Conservation (phyloP, 2,888 invertebrate species). For the Imbricaverruca yamaguchii region DNA sequence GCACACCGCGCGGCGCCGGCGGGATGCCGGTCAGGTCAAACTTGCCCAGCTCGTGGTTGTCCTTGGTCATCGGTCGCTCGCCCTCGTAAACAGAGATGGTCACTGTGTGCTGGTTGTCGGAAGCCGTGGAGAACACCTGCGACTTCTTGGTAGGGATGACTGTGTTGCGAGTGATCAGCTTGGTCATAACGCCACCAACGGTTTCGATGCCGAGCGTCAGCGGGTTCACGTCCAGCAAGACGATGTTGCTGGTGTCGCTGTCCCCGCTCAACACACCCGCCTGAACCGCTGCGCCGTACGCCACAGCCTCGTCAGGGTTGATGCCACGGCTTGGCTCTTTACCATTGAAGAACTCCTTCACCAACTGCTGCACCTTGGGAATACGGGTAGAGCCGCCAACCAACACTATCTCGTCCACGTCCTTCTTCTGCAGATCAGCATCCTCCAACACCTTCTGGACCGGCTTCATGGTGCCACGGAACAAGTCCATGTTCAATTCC, state of each 20-base stretch:
- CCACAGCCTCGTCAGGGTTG: slow-evolving; percentile 98
- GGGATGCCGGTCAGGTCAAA: slow-evolving; percentile 97
- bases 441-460: slow-evolving; percentile 95
- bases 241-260: slow-evolving; percentile 84
- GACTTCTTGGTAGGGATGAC: slow-evolving; percentile 99
- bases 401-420: slow-evolving; percentile 96
- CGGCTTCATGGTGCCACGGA: slow-evolving; percentile 83
- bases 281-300: slow-evolving; percentile 97
- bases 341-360: slow-evolving; percentile 91
- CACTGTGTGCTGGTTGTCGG: slow-evolving; percentile 98
- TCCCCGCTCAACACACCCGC: slow-evolving; percentile 96
- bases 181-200: slow-evolving; percentile 99
- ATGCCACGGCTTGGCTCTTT: slow-evolving; percentile 97
- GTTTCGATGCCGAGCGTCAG: slow-evolving; percentile 99
- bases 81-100: slow-evolving; percentile 99
- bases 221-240: slow-evolving; percentile 95
- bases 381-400: slow-evolving; percentile 99
- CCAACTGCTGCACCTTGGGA: slow-evolving; percentile 90
- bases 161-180: slow-evolving; percentile 93
- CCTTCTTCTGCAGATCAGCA: slow-evolving; percentile 97
- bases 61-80: slow-evolving; percentile 99
- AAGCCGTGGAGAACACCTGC: slow-evolving; percentile 98
- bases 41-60: slow-evolving; percentile 96
- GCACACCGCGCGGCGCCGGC: slow-evolving; percentile 85
- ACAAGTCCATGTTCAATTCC: slow-evolving; percentile 80